Conservation (phyloP, 2,888 invertebrate genomes). For the Lepidochitona cinerea region DNA sequence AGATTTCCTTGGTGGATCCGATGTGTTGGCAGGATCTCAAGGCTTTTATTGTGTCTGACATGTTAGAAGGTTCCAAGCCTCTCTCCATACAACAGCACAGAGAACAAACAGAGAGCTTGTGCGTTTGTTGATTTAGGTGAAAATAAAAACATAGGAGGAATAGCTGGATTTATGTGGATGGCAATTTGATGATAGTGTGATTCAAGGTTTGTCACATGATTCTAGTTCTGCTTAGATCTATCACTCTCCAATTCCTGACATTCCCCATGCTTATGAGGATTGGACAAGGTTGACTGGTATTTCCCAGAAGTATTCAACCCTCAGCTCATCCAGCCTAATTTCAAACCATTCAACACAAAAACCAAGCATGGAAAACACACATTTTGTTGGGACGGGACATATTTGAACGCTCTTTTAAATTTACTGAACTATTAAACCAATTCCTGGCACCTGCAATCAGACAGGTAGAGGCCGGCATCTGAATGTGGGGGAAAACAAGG, state of each 20-base stretch:
- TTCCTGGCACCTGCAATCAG: conserved; percentile 3
- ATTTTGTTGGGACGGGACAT: background rate
- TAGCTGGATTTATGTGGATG: background rate
- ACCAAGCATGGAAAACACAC: conserved; percentile 1
- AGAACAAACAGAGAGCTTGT: conserved; percentile 5
- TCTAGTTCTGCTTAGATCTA: background rate
- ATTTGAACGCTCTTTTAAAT: background rate
- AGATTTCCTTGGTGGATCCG: background rate
- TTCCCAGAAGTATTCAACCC: background rate
- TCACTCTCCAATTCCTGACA: background rate
- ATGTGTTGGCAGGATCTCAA: background rate
- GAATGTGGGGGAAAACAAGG: too few species aligned
- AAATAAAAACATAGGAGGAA: conserved; percentile 11
- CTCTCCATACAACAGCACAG: background rate
- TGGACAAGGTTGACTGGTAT: background rate
- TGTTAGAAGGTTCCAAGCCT: background rate
- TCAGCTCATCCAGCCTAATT: background rate
- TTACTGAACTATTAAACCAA: conserved; percentile 3
- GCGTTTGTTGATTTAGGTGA: conserved; percentile 6
- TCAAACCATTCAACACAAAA: conserved; percentile 2
- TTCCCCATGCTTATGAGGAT: background rate
- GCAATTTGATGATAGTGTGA: conserved; percentile 2
- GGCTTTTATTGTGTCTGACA: conserved; percentile 8
- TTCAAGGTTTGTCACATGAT: background rate
- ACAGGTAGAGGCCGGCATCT: too few species aligned